phyloP scores from a whole-genome alignment of 2,888 invertebrate species.

The Drosophila emarginata region DNA sequence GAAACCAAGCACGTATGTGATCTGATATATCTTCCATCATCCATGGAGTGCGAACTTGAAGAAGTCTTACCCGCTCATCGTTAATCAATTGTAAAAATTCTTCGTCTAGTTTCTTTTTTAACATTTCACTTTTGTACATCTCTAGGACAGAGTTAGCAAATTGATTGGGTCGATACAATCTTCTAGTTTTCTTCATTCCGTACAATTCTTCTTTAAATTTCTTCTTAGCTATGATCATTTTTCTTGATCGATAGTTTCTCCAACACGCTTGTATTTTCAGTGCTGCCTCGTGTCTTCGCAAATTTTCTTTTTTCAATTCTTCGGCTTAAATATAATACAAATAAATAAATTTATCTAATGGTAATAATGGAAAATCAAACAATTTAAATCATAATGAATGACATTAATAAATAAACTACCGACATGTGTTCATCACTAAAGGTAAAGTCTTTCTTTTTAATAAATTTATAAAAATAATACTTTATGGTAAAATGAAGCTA shows the following conservation, averaged over 20 bases:
- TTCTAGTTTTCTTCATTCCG: conserved; percentile 63
- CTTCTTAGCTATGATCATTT: conserved; percentile 50
- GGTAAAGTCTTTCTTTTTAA: too few relatives aligned
- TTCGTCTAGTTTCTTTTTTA: conserved; percentile 60
- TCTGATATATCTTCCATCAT: conserved; percentile 89
- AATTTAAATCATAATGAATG: too few relatives aligned
- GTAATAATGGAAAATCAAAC: too few relatives aligned
- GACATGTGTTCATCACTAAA: too few relatives aligned
- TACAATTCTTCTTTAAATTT: conserved; percentile 60
- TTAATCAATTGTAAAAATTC: conserved; percentile 80
- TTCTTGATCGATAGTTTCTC: conserved; percentile 64
- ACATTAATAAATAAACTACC: too few relatives aligned
- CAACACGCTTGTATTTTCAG: conserved; percentile 69
- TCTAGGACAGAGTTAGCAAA: conserved; percentile 53
- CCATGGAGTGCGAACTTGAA: conserved; percentile 83
- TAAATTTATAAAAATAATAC: too few relatives aligned
- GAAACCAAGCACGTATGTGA: conserved; percentile 89
- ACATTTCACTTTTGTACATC: conserved; percentile 64
- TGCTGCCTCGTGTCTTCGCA: conserved; percentile 57
- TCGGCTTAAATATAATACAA: conserved; percentile 38
- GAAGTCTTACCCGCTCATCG: conserved; percentile 83
- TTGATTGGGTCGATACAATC: conserved; percentile 34
- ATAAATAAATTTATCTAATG: not conserved
- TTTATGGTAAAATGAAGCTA: too few relatives aligned
- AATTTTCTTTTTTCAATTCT: conserved; percentile 16